Conservation (phyloP, 2,797 vertebrate genomes). For the Pteronotus mesoamericanus region DNA sequence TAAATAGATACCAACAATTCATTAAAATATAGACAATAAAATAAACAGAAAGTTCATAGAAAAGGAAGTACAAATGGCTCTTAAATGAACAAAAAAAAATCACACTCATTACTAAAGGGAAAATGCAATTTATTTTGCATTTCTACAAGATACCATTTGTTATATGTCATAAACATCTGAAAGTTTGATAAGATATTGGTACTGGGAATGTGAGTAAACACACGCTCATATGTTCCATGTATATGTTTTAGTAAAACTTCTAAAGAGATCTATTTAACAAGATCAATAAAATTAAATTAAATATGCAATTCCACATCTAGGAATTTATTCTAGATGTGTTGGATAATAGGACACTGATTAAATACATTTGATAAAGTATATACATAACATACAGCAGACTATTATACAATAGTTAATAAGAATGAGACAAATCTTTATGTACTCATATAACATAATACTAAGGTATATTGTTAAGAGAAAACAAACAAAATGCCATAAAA, state of each 20-base stretch:
- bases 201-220: background rate
- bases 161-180: background rate
- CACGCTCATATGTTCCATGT: background rate
- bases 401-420: background rate
- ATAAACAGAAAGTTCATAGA: background rate
- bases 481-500: background rate
- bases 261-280: background rate
- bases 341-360: background rate
- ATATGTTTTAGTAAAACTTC: background rate
- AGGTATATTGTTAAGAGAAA: background rate
- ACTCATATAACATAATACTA: background rate
- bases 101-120: background rate
- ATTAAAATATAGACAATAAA: background rate
- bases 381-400: background rate
- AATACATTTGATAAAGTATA: background rate
- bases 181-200: background rate
- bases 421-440: background rate
- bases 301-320: background rate
- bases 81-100: background rate
- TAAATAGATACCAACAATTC: background rate
- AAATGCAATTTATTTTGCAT: background rate
- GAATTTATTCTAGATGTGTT: background rate
- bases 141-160: background rate
- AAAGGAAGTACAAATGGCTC: background rate
- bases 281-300: background rate